Base-by-base conservation (phyloP, 1,140 invertebrate genomes). In the Aphelenchoides fujianensis region DNA sequence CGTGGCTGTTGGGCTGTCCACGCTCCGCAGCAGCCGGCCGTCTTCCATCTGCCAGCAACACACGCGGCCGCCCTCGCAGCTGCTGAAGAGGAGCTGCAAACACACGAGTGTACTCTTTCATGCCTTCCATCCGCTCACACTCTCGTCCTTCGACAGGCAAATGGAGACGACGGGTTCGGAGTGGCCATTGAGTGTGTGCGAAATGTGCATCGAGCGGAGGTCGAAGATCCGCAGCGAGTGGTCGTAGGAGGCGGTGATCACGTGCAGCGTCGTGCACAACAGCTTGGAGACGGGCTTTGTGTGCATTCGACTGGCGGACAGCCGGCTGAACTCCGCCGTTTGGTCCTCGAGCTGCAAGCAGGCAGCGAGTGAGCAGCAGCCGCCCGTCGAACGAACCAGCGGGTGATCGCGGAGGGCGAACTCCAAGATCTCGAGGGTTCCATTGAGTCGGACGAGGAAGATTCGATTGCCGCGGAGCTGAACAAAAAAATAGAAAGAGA, bases 41-140 rank as follows among this genome's bases (percentile, higher is more conserved):
- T 75, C 73, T 5, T 73, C 23, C 28, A 79, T 23, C 48, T 76
- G 57, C 77, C 77, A 79, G 66, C 76, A 79, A 66, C 73, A 79
- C 32, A 79, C 71, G 5, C 69, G 36, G 32, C 77, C 77, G 53
- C 69, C 59, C 41, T 73, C 77, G 37, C 77, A 79, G 1, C 57
- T 59, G n/a, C 74, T 78, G 41, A 73, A 79, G 30, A 79, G 63
- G 19, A 73, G 19, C 70, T 80, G 35, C 59, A 75, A 72, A 1
- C 37, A 68, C 2, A n/a, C 36, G 54, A 61, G 9, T 9, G 3
- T 16, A 28, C 12, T 5, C n/a, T 7, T 37, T 52, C 23, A 74
- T 2, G 3, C 36, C n/a, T 68, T 66, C 35, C 71, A 27, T 78
- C 70, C 59, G 35, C 35, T n/a, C n/a, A n/a, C n/a, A 1, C 2